Evolutionary conservation across 1,140 invertebrate genomes (phyloP), one percentile per base, ranked within the genome.

Genomic region (Atta cephalotes): DNA sequence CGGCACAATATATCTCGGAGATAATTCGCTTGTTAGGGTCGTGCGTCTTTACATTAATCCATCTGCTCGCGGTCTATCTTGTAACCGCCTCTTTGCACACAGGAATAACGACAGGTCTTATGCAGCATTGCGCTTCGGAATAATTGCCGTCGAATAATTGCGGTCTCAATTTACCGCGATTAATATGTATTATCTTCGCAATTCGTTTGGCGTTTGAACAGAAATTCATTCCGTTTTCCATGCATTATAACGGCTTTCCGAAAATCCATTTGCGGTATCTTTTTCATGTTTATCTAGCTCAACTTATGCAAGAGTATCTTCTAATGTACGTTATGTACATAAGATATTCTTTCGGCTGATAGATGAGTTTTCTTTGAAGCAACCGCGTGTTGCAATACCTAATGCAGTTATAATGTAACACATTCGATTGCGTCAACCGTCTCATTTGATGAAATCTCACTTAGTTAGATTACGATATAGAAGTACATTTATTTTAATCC

Each of bases 11-110:
- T 93, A 93, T 93, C 91, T 92, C 88, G 12, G 78, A 88, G 91
- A 92, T 94, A 92, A 94, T 94, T 94, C 90, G 92, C 93, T 93
- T 93, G 93, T 94, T 93, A 92, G 88, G 88, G 86, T 92, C 89
- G 82, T 88, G 85, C 88, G 86, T 89, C 86, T 91, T 90, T 81
- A 88, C 88, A 90, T 91, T 92, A 92, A 93, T 92, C 91, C 92
- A 90, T 92, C 88, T 86, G 87, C 89, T 87, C 77, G 81, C 81
- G 58, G 78, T 86, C 87, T 86, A 80, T 86, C 81, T 90, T 53
- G 86, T 79, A 74, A 77, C 89, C 66, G 76, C 81, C 89, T 88
- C 89, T 86, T 90, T 77, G 89, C 86, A 18, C 88, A n/a, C 51
- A 72, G 63, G 10, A 60, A 66, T 65, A 81, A 77, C 58, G 68